phyloP scores from a whole-genome alignment of 2,113 vertebrate genomes.

The Sebastes fasciatus region DNA sequence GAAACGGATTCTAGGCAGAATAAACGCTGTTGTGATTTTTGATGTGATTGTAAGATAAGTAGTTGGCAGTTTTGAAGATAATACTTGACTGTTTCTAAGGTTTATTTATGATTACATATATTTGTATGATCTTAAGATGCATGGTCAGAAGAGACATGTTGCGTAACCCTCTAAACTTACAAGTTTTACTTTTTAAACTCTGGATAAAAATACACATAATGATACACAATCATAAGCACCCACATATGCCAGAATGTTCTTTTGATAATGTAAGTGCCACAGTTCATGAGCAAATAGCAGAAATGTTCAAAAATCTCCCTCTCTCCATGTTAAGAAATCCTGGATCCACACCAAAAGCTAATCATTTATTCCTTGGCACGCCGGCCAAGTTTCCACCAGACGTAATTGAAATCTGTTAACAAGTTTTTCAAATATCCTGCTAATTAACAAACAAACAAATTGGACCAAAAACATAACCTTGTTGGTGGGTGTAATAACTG shows the following conservation, averaged over 20 bases:
- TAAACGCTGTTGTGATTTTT: conserved; percentile 27
- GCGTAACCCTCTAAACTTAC: not conserved
- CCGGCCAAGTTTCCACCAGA: not conserved
- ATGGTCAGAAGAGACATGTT: not conserved
- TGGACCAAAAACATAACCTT: conserved; percentile 7
- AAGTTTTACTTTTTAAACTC: not conserved
- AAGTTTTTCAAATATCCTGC: not conserved
- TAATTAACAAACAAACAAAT: not conserved
- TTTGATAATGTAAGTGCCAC: not conserved
- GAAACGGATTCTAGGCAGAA: not conserved
- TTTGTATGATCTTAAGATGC: not conserved
- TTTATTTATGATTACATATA: not conserved
- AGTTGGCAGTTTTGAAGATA: not conserved
- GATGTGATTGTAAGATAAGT: conserved; percentile 18
- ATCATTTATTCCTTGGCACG: conserved; percentile 1
- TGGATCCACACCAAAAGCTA: not conserved
- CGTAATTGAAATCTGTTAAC: conserved; percentile 14
- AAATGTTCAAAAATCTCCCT: too few relatives aligned
- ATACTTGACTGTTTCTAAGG: not conserved
- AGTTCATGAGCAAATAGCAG: not conserved
- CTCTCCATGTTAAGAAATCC: not conserved
- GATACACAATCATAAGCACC: not conserved
- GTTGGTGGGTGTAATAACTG: not conserved
- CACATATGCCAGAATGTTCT: not conserved
- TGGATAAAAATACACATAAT: not conserved